Base-by-base conservation (phyloP, 1,140 invertebrate species). In the Drosophila erecta region DNA sequence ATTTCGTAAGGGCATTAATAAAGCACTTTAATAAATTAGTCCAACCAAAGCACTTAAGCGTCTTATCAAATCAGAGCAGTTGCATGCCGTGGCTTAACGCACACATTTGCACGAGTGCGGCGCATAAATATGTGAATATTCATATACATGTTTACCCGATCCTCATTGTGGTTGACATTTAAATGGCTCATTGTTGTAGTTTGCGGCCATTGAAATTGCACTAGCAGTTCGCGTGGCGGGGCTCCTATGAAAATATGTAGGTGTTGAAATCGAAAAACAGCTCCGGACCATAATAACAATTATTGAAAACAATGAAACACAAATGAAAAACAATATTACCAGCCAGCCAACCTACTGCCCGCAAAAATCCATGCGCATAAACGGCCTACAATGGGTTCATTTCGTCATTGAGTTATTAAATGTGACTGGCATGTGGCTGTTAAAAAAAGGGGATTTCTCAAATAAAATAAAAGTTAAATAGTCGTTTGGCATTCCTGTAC, bases 11-110 rank as follows among this genome's bases (percentile, higher is more conserved):
- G 74, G 78, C 60, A 81, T 86, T 86, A 81, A 78, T 62, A 75
- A 73, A 53, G 73, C 73, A 81, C 81, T 86, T 81, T 81, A 86
- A 86, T 86, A 86, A 86, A 86, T 86, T 86, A 86, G 73, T 80
- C 51, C 38, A 53, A 41, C 47, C 54, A 37, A 54, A 62, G 64
- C 69, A 81, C 75, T 81, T 86, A 85, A 56, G 67, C 60, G 30
- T 66, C 70, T 65, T 85, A 70, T 66, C 64, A 59, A 73, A 80
- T 57, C 55, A 79, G 38, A 74, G 49, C 62, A 73, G 65, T 64
- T 74, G 61, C 46, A 70, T 71, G 27, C 51, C 43, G 20, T 37
- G 64, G 67, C 67, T 71, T 71, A 71, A 57, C 65, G 11, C 41
- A 49, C 51, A 57, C 66, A 69, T 35, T 30, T 3, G 12, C 37